phyloP scores from a whole-genome alignment of 2,797 vertebrate genomes.

The Melanitta fusca region DNA sequence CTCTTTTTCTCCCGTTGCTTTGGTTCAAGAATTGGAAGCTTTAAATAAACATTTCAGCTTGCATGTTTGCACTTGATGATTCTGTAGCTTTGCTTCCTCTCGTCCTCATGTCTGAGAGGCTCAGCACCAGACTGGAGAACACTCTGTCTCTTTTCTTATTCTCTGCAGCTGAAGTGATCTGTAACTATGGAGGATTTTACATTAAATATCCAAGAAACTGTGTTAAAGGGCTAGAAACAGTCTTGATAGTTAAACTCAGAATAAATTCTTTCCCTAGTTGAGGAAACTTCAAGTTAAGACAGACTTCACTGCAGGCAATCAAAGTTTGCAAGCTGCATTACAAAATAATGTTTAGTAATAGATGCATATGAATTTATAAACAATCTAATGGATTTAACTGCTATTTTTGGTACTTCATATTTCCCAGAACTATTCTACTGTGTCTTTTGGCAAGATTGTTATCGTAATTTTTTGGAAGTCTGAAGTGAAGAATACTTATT shows the following conservation, averaged over 20 bases:
- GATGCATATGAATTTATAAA: background rate
- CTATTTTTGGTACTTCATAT: background rate
- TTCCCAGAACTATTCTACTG: background rate
- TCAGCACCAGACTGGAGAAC: background rate
- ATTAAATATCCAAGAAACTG: background rate
- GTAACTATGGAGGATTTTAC: background rate
- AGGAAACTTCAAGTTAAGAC: background rate
- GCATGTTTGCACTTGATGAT: background rate
- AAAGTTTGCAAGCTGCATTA: background rate
- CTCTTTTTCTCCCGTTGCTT: background rate
- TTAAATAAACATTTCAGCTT: background rate
- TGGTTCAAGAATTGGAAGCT: background rate
- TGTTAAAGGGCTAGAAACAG: background rate
- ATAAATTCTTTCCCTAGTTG: background rate
- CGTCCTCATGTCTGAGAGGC: background rate
- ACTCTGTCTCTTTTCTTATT: background rate
- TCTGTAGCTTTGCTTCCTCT: background rate
- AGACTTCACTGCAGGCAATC: background rate
- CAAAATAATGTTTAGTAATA: background rate
- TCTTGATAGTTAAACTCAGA: background rate
- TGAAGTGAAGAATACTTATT: background rate
- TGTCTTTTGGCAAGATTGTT: background rate
- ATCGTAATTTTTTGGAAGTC: background rate
- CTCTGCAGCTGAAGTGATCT: background rate
- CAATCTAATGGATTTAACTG: background rate